Base-by-base conservation (phyloP, 2,113 vertebrate species). In the Collichthys lucidus region DNA sequence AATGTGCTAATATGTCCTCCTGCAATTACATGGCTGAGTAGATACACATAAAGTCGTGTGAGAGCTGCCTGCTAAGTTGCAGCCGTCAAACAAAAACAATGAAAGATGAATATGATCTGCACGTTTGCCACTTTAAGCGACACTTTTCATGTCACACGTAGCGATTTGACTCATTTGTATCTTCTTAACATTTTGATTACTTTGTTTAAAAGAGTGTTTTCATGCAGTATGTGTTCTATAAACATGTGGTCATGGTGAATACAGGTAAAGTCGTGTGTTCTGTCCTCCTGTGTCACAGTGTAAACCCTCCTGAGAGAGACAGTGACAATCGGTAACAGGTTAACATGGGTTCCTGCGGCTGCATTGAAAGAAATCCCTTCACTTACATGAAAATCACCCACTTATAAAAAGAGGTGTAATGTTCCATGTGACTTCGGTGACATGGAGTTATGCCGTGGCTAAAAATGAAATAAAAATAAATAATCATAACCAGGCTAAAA, bases 331-430 rank as follows among this genome's bases (percentile, higher is more conserved):
- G 2, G 59, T 74, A 73, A 52, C 46, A 73, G 82, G 72, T 74
- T 86, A 75, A 84, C 72, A 24, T 42, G 3, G 61, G 60, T 84
- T 81, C 86, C 60, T 71, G 61, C 50, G 76, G 71, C 62, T 70
- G 52, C 11, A 31, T 50, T 85, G 81, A 89, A 86, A 84, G 65
- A 79, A 88, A 84, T 84, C 79, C 80, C 63, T 64, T 77, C 84
- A 83, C 82, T 85, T 87, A 70, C 60, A 79, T 83, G 89, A 82
- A 88, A 89, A 88, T 72, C 81, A 87, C 31, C 67, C 81, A 85
- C 70, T 87, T 86, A 87, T 85, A 88, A 91, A 87, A 85, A 80
- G 67, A 82, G 85, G 91, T 92, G 88, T 93, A 84, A 89, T 84
- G 71, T 92, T 88, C 70, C 86, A 42, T 83, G 74, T 85, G 83